These are phyloP conservation scores for Pomacea canaliculata DNA, from an alignment of 2,888 invertebrate genomes.

Conservation along the genomic window DNA sequence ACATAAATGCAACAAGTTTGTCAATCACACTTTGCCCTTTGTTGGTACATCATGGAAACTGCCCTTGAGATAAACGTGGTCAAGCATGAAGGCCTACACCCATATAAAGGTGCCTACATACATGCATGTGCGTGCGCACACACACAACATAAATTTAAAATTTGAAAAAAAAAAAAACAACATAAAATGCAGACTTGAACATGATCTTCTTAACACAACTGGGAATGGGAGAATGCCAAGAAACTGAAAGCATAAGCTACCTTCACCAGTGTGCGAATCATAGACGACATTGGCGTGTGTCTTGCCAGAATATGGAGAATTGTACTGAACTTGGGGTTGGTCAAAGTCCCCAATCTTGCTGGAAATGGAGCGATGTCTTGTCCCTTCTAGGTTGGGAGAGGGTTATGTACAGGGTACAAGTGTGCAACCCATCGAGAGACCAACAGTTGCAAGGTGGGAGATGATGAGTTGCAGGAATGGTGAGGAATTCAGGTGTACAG, in stretches of 20 bases:
- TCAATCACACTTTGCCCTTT: too few relatives aligned
- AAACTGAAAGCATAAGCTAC: constrained; percentile 38
- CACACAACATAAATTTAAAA: too few relatives aligned
- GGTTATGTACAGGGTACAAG: constrained; percentile 16
- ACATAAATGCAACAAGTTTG: too few relatives aligned
- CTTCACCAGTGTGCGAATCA: constrained; percentile 54
- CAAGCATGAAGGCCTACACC: too few relatives aligned
- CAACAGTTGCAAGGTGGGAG: constrained; percentile 4
- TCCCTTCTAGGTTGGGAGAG: constrained; percentile 16
- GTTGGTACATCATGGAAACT: too few relatives aligned
- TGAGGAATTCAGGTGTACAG: background rate
- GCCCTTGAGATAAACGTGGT: too few relatives aligned
- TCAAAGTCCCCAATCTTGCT: constrained; percentile 55
- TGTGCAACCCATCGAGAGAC: constrained; percentile 4
- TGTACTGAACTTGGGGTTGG: constrained; percentile 38
- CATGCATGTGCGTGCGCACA: too few relatives aligned
- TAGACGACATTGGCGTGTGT: constrained; percentile 51
- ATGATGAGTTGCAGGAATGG: background rate
- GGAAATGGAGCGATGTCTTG: constrained; percentile 39
- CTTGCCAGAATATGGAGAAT: constrained; percentile 49
- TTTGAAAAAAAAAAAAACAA: too few relatives aligned
- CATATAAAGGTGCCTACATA: too few relatives aligned
- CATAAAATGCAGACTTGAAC: too few relatives aligned
- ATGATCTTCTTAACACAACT: background rate
- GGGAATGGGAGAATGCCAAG: constrained; percentile 1